phyloP scores from a whole-genome alignment of 92 coral and sea anemone genomes.

The Zoanthus gigantus region DNA sequence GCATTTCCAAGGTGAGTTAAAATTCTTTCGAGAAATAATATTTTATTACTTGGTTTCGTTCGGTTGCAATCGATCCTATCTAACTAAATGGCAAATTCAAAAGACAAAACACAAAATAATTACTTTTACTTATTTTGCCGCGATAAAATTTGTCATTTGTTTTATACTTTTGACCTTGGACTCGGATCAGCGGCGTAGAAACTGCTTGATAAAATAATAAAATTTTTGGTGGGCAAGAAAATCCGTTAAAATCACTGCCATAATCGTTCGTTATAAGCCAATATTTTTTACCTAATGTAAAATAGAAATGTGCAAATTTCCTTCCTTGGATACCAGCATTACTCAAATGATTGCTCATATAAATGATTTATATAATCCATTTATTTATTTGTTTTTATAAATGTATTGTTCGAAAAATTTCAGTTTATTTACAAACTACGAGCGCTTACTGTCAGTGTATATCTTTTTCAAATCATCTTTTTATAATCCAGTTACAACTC shows the following conservation, averaged over 20 bases:
- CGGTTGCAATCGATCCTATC: not conserved
- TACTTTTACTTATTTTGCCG: not conserved
- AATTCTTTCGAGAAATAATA: not conserved
- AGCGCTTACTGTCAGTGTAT: no score
- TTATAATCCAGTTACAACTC: no score
- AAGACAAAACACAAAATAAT: not conserved
- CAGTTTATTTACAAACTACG: no score
- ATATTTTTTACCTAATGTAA: not conserved
- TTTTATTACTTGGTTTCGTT: not conserved
- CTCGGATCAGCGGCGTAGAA: not conserved
- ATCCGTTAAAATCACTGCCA: conserved; percentile 9
- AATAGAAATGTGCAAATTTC: not conserved
- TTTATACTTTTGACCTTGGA: not conserved
- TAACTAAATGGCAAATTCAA: not conserved
- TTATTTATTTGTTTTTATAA: not conserved
- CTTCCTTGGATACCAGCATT: not conserved
- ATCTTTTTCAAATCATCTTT: no score
- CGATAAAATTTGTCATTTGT: not conserved
- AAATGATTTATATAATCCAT: not conserved
- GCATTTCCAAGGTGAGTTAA: conserved; percentile 96
- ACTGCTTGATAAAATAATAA: not conserved
- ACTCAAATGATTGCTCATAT: not conserved
- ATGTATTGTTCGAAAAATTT: not conserved
- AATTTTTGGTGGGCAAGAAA: not conserved
- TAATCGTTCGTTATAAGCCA: not conserved